Percentiles rank a stretch among this genome's conserved stretches.
phyloP scores from a whole-genome alignment of 2,888 invertebrate species.

The Oscheius onirici region DNA sequence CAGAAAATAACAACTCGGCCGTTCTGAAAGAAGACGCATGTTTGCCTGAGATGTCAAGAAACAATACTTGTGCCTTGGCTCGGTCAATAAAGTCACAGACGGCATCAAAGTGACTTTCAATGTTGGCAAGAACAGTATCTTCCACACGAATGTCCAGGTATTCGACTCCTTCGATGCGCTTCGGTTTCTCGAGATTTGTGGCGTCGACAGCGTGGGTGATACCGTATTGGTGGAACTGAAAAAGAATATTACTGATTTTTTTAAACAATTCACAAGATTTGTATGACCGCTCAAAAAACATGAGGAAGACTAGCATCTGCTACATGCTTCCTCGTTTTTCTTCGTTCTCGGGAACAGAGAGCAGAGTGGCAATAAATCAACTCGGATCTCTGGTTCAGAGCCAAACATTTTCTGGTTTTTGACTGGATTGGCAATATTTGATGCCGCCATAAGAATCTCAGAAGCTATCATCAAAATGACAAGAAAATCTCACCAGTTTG shows the following conservation, averaged over 20 bases:
- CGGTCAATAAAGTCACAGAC: conserved; percentile 51
- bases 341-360: neutral
- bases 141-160: conserved; percentile 49
- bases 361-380: no score
- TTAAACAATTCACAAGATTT: no score
- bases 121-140: conserved; percentile 45
- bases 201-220: conserved; percentile 68
- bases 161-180: conserved; percentile 23
- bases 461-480: neutral
- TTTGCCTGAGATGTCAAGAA: neutral
- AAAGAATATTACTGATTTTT: no score
- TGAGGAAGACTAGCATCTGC: neutral
- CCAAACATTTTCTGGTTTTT: no score
- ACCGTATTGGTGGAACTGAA: conserved; percentile 54
- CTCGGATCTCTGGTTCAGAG: neutral
- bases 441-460: neutral
- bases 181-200: conserved; percentile 59
- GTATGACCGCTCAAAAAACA: no score
- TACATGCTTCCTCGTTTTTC: neutral
- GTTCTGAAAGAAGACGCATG: conserved; percentile 35
- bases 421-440: neutral
- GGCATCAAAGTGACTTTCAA: conserved; percentile 47
- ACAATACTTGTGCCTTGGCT: conserved; percentile 49
- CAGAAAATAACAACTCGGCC: conserved; percentile 52
- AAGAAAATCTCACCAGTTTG: conserved; percentile 35